These are phyloP conservation scores for Okapia johnstoni DNA, from an alignment of 2,113 vertebrate genomes.

Conservation along the genomic window DNA sequence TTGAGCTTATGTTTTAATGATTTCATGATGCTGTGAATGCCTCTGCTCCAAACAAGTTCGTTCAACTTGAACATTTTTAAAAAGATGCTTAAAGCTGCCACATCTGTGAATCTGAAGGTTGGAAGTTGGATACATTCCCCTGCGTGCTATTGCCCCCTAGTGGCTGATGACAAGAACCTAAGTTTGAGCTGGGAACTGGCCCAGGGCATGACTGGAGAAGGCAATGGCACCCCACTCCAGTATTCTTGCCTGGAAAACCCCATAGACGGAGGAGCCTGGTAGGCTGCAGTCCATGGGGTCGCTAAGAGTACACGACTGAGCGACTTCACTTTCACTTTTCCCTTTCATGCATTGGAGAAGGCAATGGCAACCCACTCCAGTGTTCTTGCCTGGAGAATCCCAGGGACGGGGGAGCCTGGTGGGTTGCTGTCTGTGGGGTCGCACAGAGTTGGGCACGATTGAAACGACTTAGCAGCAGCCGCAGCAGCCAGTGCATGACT, in stretches of 20 bases:
- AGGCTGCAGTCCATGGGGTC: neutral
- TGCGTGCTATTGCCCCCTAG: neutral
- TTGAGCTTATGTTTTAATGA: neutral
- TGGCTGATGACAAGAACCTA: neutral
- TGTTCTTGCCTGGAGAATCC: neutral
- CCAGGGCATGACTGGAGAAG: accelerated
- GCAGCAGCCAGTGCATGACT: neutral
- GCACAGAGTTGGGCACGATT: accelerated
- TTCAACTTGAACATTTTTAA: neutral
- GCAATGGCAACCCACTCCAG: neutral
- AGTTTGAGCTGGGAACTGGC: neutral
- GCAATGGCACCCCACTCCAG: neutral
- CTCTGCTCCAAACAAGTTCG: neutral
- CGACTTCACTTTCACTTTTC: neutral
- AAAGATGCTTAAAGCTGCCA: neutral
- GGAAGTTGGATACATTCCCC: neutral
- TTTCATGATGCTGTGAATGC: neutral
- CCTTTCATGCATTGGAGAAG: neutral
- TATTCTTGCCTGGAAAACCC: neutral
- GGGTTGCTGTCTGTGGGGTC: accelerated
- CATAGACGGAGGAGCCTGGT: neutral
- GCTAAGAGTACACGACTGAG: neutral
- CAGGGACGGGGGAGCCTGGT: accelerated
- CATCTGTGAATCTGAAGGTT: neutral
- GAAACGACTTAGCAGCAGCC: neutral